phyloP scores from a whole-genome alignment of 2,797 vertebrate genomes.

The Apogon talboti region DNA sequence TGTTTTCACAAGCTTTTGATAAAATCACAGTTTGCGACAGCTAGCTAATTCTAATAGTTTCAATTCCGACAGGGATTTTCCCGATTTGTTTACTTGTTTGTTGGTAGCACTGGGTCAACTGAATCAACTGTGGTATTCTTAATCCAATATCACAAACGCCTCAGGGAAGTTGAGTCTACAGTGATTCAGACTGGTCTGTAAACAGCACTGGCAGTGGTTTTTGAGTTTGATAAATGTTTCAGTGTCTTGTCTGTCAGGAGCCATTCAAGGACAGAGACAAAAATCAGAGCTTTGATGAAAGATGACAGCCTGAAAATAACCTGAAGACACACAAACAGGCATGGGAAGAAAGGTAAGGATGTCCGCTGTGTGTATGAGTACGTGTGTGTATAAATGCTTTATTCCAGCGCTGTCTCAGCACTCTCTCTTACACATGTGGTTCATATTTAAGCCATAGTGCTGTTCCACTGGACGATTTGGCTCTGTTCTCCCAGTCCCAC shows the following conservation, averaged over 20 bases:
- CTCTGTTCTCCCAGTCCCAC: constrained; percentile 65
- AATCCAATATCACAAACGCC: constrained; percentile 44
- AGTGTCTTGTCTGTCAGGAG: constrained; percentile 34
- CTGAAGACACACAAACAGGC: constrained; percentile 21
- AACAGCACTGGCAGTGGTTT: constrained; percentile 15
- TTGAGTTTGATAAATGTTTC: constrained; percentile 16
- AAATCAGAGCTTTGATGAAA: constrained; percentile 28
- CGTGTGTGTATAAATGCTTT: constrained; percentile 23
- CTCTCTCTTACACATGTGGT: constrained; percentile 77
- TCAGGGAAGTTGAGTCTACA: constrained; percentile 14
- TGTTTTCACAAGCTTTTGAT: constrained; percentile 73
- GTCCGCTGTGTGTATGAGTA: constrained; percentile 32
- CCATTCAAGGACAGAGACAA: constrained; percentile 29
- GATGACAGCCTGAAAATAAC: constrained; percentile 27
- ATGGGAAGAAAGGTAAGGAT: constrained; percentile 62
- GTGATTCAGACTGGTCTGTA: constrained; percentile 3
- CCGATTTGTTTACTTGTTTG: constrained; percentile 69
- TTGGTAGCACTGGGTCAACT: constrained; percentile 67
- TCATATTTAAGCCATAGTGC: constrained; percentile 75
- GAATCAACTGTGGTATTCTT: constrained; percentile 64
- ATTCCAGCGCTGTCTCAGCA: constrained; percentile 66
- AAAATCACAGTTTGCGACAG: constrained; percentile 73
- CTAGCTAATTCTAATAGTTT: constrained; percentile 78
- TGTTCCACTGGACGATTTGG: constrained; percentile 75
- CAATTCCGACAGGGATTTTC: constrained; percentile 80